These are phyloP conservation scores for Podargus strigoides DNA, from an alignment of 2,797 vertebrate species.

Conservation along the genomic window DNA sequence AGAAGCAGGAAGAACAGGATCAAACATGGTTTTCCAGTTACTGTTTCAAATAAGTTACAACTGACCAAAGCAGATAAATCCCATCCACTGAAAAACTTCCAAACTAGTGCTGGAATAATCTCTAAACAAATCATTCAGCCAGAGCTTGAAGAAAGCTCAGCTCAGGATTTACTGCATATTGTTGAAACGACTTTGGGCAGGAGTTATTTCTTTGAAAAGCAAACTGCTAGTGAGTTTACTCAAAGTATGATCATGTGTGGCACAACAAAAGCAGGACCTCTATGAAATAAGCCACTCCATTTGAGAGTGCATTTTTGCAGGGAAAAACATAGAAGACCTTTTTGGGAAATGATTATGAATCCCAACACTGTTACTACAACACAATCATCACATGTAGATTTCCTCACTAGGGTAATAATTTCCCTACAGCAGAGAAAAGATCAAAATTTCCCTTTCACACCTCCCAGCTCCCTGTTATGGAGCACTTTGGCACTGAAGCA, in stretches of 20 bases:
- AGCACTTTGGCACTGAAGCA: constrained; percentile 3
- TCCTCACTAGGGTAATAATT: constrained; percentile 7
- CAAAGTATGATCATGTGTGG: background rate
- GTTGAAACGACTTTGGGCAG: constrained; percentile 6
- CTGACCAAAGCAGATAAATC: constrained; percentile 27
- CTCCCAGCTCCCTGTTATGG: background rate
- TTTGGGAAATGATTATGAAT: constrained; percentile 1
- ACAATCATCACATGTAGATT: background rate
- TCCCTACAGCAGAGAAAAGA: constrained; percentile 13
- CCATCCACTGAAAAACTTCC: constrained; percentile 1
- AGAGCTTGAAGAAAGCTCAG: constrained; percentile 17
- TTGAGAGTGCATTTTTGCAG: background rate
- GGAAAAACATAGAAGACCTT: constrained; percentile 21
- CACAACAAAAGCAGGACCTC: constrained; percentile 10
- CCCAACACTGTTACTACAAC: background rate
- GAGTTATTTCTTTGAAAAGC: constrained; percentile 37
- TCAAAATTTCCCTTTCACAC: background rate
- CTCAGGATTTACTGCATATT: constrained; percentile 16
- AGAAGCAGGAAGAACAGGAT: background rate
- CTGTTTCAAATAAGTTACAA: constrained; percentile 51
- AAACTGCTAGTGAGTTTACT: constrained; percentile 14
- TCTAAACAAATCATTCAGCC: constrained; percentile 51
- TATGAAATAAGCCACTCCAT: background rate
- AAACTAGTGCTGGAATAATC: constrained; percentile 18
- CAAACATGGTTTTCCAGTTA: constrained; percentile 33